Evolutionary conservation across 2,888 invertebrate species (phyloP).

Genomic region (Phengaris arion): DNA sequence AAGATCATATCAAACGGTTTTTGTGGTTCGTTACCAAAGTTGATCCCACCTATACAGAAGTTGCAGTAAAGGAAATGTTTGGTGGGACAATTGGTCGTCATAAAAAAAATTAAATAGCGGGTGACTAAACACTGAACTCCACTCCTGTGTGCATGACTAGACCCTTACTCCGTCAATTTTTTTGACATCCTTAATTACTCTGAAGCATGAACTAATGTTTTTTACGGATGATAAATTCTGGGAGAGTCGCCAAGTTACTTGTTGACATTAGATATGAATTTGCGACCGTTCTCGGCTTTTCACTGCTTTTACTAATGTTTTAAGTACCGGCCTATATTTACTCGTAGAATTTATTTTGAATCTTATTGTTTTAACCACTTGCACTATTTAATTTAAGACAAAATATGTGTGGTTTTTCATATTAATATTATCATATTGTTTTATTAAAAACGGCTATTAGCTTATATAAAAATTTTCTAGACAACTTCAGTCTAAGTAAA

Average conservation of each 20-base stretch:
- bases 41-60: too few species aligned
- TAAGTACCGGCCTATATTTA: not conserved
- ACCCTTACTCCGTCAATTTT: not conserved
- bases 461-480: too few species aligned
- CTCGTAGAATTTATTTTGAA: not conserved
- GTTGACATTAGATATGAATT: constrained; percentile 19
- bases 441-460: too few species aligned
- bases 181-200: constrained; percentile 10
- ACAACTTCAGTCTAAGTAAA: too few species aligned
- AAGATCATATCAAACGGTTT: too few species aligned
- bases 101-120: too few species aligned
- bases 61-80: too few species aligned
- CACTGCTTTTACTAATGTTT: not conserved
- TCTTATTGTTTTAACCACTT: not conserved
- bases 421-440: too few species aligned
- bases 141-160: too few species aligned
- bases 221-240: constrained; percentile 23
- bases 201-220: constrained; percentile 1
- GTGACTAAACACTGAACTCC: too few species aligned
- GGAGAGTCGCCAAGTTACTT: constrained; percentile 11
- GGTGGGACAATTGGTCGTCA: too few species aligned
- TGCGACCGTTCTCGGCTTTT: not conserved
- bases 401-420: not conserved
- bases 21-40: too few species aligned
- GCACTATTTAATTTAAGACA: not conserved